Conservation (phyloP, 2,888 invertebrate genomes). For the Polymixis flavicincta region DNA sequence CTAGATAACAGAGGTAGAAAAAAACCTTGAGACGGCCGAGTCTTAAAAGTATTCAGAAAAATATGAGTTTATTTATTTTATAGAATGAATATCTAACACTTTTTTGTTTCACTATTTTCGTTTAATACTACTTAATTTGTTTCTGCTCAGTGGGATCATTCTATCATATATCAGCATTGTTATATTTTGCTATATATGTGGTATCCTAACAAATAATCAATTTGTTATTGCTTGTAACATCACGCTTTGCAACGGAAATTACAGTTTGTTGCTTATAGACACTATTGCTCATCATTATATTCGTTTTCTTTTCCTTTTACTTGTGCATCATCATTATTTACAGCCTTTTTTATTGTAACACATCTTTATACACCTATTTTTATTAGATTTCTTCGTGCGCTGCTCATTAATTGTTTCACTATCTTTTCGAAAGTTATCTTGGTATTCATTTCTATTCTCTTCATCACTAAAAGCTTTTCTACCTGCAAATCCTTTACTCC, state of each 20-base stretch:
- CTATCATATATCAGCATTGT: neutral
- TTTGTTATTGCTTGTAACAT: neutral
- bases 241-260: neutral
- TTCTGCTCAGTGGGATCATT: neutral
- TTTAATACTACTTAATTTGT: neutral
- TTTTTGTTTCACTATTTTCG: neutral
- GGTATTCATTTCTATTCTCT: neutral
- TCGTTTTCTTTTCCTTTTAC: neutral
- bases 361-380: neutral
- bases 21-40: neutral
- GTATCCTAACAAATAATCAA: neutral
- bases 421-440: neutral
- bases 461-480: neutral
- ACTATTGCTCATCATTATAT: too few species aligned
- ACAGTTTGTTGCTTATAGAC: fast-evolving
- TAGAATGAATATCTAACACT: neutral
- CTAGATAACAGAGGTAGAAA: neutral
- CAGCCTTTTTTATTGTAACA: neutral
- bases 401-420: neutral
- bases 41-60: neutral
- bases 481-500: neutral
- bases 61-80: neutral
- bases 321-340: neutral
- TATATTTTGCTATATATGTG: neutral
- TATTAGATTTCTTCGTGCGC: neutral